A percentile compares a stretch with the other conserved stretches of the same genome.
Conservation (phyloP, 2,113 vertebrate genomes). For the Brevimyrus niger region DNA sequence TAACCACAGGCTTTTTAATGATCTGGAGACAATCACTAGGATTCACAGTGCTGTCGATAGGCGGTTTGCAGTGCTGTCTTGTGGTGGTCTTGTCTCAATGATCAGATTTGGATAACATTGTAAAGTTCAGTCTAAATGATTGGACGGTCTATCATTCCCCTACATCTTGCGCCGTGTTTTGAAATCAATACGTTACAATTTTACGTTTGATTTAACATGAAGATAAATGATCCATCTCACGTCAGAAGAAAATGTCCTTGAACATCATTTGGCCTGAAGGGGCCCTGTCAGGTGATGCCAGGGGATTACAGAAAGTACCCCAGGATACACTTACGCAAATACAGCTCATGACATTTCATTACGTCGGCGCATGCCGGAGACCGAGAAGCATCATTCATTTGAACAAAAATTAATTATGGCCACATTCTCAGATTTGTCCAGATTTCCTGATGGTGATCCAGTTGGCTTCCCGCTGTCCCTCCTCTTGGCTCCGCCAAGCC, state of each 20-base stretch:
- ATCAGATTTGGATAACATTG: neutral
- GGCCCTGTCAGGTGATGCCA: neutral
- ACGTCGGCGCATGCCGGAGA: neutral
- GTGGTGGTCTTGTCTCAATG: neutral
- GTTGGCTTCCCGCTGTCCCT: neutral
- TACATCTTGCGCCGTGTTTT: neutral
- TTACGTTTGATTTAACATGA: neutral
- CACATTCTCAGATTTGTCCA: neutral
- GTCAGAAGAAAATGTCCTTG: neutral
- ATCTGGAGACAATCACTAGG: neutral
- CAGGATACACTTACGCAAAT: neutral
- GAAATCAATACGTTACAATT: neutral
- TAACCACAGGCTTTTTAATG: neutral
- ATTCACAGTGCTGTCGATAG: neutral
- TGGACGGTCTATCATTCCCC: neutral
- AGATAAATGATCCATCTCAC: neutral
- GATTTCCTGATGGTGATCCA: neutral
- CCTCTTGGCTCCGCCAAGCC: neutral
- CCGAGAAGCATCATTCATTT: neutral
- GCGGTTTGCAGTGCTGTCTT: no score
- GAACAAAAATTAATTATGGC: neutral
- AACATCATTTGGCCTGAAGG: neutral
- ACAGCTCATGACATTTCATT: neutral
- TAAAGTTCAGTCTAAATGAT: neutral
- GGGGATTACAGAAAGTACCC: neutral